Evolutionary conservation across 2,888 invertebrate genomes (phyloP).

Genomic region (Cyclophora punctaria): DNA sequence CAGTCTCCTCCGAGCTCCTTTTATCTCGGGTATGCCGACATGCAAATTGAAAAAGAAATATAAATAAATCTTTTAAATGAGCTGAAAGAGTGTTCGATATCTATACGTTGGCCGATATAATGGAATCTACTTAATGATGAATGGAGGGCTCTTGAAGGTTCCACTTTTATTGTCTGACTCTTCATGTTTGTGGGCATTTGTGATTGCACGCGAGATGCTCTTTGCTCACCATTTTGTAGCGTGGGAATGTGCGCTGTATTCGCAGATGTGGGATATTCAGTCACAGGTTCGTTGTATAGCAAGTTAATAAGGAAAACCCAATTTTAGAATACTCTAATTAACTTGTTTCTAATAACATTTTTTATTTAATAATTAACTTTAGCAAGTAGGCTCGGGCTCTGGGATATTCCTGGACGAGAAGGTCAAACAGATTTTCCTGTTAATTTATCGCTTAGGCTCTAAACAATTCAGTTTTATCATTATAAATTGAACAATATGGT

Average conservation of each 20-base stretch:
- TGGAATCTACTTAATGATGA: conserved; percentile 61
- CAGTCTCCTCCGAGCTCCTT: conserved; percentile 53
- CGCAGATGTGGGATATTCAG: no score
- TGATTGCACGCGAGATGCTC: conserved; percentile 26
- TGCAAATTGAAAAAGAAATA: conserved; percentile 53
- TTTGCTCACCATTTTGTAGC: conserved; percentile 32
- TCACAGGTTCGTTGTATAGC: no score
- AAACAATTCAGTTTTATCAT: not conserved
- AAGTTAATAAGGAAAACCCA: no score
- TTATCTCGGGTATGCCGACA: conserved; percentile 69
- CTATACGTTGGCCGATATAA: conserved; percentile 54
- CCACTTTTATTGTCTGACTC: conserved; percentile 46
- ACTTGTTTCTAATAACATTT: no score
- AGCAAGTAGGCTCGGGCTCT: no score
- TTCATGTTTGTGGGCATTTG: conserved; percentile 35
- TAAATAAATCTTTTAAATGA: conserved; percentile 62
- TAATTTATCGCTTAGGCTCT: conserved; percentile 16
- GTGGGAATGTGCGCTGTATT: conserved; percentile 35
- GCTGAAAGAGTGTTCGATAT: conserved; percentile 67
- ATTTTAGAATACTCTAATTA: no score
- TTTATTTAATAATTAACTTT: no score
- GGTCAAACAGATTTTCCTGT: conserved; percentile 37
- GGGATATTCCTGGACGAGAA: conserved; percentile 12
- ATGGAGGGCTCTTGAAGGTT: conserved; percentile 49
- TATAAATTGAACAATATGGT: no score